These are phyloP conservation scores for Helicorthomorpha holstii DNA, from an alignment of 1,140 invertebrate species.

Conservation along the genomic window DNA sequence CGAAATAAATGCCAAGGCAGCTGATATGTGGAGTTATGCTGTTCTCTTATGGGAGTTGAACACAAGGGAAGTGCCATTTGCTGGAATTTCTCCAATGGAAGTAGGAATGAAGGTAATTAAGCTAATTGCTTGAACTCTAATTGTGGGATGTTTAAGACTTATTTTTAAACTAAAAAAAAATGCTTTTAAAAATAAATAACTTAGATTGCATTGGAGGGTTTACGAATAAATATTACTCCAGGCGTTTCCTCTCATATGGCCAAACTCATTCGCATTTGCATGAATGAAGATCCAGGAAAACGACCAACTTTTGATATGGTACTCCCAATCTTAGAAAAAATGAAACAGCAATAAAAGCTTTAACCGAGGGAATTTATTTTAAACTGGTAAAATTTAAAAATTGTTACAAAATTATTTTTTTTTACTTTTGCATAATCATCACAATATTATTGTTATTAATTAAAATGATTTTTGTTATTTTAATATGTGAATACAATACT, in stretches of 20 bases:
- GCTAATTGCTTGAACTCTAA: not conserved
- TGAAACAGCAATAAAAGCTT: no score
- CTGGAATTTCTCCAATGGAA: conserved; percentile 93
- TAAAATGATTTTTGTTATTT: no score
- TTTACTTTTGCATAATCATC: no score
- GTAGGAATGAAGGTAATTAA: conserved; percentile 80
- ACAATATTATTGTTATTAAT: no score
- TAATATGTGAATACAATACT: no score
- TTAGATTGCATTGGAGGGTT: conserved; percentile 84
- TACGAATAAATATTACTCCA: conserved; percentile 80
- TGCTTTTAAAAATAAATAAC: no score
- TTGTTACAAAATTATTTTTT: no score
- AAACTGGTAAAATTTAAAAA: no score
- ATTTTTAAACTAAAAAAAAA: no score
- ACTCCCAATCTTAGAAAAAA: conserved; percentile 95
- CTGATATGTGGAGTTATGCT: conserved; percentile 99
- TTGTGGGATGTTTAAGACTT: conserved; percentile 9
- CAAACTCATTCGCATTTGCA: conserved; percentile 92
- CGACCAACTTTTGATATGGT: conserved; percentile 98
- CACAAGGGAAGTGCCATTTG: conserved; percentile 94
- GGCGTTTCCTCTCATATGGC: conserved; percentile 85
- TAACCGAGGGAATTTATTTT: no score
- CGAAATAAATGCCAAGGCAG: conserved; percentile 84
- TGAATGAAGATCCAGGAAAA: conserved; percentile 98
- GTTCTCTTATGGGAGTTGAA: conserved; percentile 92